phyloP scores from a whole-genome alignment of 2,113 vertebrate genomes.

The Alethe diademata region DNA sequence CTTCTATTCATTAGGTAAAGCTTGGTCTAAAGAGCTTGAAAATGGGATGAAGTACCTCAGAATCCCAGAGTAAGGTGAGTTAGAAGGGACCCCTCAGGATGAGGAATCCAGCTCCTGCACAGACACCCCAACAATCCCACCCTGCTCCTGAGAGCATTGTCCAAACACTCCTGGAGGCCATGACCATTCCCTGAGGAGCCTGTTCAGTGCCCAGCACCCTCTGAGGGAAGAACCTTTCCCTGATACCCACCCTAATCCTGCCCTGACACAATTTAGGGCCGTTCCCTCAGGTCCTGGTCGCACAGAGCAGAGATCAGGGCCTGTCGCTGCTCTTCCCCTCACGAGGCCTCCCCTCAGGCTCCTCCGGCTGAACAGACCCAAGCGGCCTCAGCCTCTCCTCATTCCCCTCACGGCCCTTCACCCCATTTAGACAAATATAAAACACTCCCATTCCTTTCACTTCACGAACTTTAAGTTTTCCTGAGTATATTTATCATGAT shows the following conservation, averaged over 20 bases:
- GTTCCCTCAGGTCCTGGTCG: not conserved
- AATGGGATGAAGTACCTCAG: not conserved
- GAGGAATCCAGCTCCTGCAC: not conserved
- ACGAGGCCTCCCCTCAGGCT: fast-evolving
- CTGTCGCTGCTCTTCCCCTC: not conserved
- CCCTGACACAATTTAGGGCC: not conserved
- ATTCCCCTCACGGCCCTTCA: not conserved
- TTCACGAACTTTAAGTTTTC: not conserved
- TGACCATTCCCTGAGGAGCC: not conserved
- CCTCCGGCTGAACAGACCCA: not conserved
- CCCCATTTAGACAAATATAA: not conserved
- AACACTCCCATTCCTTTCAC: not conserved
- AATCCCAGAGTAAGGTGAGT: not conserved
- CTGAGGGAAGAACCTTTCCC: not conserved
- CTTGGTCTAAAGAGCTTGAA: not conserved
- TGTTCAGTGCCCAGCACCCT: fast-evolving
- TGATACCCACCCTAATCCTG: fast-evolving
- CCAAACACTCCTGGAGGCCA: fast-evolving
- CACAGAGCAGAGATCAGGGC: not conserved
- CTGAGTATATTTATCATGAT: not conserved
- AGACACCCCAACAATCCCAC: not conserved
- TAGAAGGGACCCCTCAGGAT: not conserved
- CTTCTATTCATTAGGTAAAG: not conserved
- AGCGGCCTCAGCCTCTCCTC: not conserved
- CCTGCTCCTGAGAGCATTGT: fast-evolving